These are phyloP conservation scores for Nasonovia ribisnigri DNA, from an alignment of 2,888 invertebrate genomes.

Conservation along the genomic window DNA sequence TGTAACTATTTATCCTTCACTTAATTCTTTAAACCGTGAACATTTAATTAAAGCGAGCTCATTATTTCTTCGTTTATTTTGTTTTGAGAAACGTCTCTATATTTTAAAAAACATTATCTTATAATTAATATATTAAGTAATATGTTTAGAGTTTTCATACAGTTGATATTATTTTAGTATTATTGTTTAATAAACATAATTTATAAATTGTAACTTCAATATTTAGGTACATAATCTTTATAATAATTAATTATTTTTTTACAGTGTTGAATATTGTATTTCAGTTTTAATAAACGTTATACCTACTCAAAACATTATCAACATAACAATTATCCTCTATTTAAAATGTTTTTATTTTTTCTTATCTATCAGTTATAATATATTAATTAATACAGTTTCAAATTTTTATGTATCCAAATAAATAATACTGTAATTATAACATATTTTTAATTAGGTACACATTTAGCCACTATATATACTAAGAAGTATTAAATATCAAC, in stretches of 20 bases:
- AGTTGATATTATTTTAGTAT: background rate
- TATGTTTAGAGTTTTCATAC: background rate
- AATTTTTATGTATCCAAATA: conserved; percentile 30
- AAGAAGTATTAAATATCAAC: background rate
- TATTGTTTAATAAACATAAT: background rate
- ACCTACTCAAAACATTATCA: background rate
- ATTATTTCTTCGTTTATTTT: background rate
- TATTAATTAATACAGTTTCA: background rate
- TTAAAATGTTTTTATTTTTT: background rate
- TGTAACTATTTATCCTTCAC: conserved; percentile 23
- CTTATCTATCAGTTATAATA: background rate
- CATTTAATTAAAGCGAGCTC: conserved; percentile 18
- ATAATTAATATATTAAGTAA: background rate
- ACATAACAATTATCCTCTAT: background rate
- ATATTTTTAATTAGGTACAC: background rate
- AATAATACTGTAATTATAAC: background rate
- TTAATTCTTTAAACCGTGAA: background rate
- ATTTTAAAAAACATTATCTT: background rate
- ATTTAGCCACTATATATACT: background rate
- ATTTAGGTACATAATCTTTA: background rate
- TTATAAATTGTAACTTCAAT: background rate
- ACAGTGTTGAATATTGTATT: background rate
- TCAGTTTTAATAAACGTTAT: background rate
- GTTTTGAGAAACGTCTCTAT: background rate
- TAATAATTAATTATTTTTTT: background rate